Conservation (phyloP, 2,113 vertebrate genomes). For the Paraplagusia blochii region DNA sequence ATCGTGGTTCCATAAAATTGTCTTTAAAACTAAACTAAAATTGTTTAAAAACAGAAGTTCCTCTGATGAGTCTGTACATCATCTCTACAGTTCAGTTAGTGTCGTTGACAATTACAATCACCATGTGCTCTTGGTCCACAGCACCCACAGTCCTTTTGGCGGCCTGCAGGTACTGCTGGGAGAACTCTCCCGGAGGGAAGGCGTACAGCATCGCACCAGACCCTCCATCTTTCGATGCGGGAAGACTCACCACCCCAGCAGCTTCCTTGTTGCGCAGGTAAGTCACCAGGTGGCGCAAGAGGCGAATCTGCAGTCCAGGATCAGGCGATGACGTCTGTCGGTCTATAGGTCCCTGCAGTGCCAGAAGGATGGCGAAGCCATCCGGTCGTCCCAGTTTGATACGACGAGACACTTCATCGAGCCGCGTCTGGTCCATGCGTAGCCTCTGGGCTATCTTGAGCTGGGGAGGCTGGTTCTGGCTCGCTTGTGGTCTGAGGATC, state of each 20-base stretch:
- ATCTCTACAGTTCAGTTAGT: constrained; percentile 73
- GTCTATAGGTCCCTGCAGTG: constrained; percentile 83
- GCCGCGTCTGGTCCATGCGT: constrained; percentile 93
- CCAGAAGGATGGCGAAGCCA: constrained; percentile 89
- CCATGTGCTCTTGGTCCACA: constrained; percentile 96
- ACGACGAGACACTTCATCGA: constrained; percentile 93
- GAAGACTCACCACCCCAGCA: constrained; percentile 94
- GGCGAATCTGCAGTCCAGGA: constrained; percentile 89
- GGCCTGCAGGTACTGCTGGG: constrained; percentile 93
- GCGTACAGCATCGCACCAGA: constrained; percentile 93
- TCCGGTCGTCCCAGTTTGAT: constrained; percentile 90
- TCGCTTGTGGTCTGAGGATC: constrained; percentile 57
- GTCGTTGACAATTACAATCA: constrained; percentile 93
- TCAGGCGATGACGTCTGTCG: constrained; percentile 75
- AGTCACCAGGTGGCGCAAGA: constrained; percentile 96
- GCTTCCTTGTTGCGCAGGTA: constrained; percentile 99
- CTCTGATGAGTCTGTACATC: not conserved
- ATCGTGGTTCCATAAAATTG: no score
- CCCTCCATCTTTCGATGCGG: constrained; percentile 85
- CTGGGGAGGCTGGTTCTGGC: constrained; percentile 80
- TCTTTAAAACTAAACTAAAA: not conserved
- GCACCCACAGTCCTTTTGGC: constrained; percentile 90
- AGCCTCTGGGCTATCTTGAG: constrained; percentile 98
- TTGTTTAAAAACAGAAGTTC: not conserved
- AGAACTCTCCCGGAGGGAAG: constrained; percentile 95